phyloP scores from a whole-genome alignment of 2,113 vertebrate genomes.

The Coracopsis vasa region DNA sequence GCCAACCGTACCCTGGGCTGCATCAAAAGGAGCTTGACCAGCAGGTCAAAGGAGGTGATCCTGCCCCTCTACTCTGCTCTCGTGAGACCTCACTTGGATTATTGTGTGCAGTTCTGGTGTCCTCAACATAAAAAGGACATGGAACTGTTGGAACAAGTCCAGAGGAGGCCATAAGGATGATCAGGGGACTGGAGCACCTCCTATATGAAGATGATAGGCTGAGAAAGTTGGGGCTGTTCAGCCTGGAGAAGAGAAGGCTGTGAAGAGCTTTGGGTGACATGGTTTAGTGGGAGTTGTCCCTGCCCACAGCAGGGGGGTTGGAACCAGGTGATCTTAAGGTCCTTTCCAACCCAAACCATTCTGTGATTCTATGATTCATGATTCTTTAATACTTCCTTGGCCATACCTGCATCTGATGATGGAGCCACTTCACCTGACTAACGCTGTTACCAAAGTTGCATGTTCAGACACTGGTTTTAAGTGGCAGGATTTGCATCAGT shows the following conservation, averaged over 20 bases:
- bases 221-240: background rate
- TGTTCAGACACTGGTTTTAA: background rate
- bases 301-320: background rate
- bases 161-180: no score
- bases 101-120: no score
- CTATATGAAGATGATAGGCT: fast-evolving
- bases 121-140: no score
- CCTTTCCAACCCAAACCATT: background rate
- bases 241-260: background rate
- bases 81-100: no score
- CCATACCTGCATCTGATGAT: fast-evolving
- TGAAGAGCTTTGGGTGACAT: background rate
- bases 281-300: background rate
- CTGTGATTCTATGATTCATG: background rate
- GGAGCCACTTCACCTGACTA: background rate
- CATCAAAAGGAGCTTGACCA: no score
- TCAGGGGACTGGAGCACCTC: background rate
- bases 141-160: no score
- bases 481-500: background rate
- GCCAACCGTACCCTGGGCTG: no score
- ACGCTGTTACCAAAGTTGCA: fast-evolving
- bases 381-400: background rate
- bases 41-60: no score
- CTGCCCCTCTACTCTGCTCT: no score
- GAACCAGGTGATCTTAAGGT: background rate